Evolutionary conservation across 1,140 invertebrate genomes (phyloP).

Genomic region (Mamestra configurata): DNA sequence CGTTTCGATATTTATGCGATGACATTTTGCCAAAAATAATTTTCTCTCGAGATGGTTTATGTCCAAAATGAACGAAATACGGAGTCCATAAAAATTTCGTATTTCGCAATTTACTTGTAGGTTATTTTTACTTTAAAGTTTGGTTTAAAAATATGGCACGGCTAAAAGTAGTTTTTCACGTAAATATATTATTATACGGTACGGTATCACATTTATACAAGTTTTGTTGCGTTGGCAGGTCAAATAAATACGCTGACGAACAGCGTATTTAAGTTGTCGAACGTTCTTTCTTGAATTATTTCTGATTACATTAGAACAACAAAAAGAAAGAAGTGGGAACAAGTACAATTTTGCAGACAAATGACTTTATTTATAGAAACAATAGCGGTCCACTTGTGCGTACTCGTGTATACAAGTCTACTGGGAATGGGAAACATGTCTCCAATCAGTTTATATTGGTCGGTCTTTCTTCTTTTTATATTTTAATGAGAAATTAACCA

Average conservation of each 20-base stretch:
- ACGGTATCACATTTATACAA: no score
- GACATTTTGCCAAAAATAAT: no score
- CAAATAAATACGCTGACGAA: background rate
- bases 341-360: constrained; percentile 22
- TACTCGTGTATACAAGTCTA: background rate
- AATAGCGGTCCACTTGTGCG: constrained; percentile 3
- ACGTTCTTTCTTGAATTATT: background rate
- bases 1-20: background rate
- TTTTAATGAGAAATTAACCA: no score
- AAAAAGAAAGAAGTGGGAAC: background rate
- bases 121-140: background rate
- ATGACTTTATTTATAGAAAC: constrained; percentile 17
- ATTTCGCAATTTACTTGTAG: background rate
- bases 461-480: background rate
- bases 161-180: no score
- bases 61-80: no score
- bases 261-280: constrained; percentile 6
- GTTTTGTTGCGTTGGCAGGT: background rate
- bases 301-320: constrained; percentile 14
- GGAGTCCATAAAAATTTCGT: background rate
- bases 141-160: no score
- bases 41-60: no score
- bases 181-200: no score
- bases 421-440: background rate
- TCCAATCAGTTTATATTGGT: background rate